phyloP scores from a whole-genome alignment of 2,113 vertebrate genomes.

The Spheniscus mendiculus region DNA sequence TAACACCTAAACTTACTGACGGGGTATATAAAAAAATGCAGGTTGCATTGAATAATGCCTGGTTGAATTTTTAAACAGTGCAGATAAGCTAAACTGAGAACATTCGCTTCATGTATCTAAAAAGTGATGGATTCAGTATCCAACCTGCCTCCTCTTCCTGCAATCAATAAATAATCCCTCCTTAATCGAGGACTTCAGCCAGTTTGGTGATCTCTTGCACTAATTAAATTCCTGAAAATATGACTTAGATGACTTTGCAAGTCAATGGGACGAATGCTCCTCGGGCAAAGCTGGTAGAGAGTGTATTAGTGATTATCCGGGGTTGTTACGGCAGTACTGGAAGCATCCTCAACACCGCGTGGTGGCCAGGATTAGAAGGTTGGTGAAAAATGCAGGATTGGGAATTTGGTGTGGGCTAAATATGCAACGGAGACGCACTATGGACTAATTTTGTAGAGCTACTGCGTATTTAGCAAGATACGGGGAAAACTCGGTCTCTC shows the following conservation, averaged over 20 bases:
- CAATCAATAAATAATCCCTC: not conserved
- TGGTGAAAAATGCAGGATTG: rapidly evolving
- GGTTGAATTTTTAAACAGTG: not conserved
- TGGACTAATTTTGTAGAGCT: rapidly evolving
- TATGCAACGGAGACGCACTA: rapidly evolving
- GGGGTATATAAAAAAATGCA: not conserved
- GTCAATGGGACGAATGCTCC: not conserved
- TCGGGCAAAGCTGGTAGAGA: not conserved
- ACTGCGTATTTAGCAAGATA: rapidly evolving
- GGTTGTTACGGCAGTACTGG: rapidly evolving
- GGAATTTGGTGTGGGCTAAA: not conserved
- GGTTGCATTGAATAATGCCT: not conserved
- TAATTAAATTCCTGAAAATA: not conserved
- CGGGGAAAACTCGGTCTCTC: rapidly evolving
- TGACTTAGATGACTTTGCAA: not conserved
- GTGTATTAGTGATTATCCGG: rapidly evolving
- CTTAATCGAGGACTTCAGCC: not conserved
- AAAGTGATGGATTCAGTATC: not conserved
- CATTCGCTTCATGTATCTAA: not conserved
- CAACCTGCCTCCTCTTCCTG: not conserved
- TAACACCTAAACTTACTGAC: not conserved
- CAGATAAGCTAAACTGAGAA: not conserved
- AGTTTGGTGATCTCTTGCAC: not conserved
- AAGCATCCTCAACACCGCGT: rapidly evolving
- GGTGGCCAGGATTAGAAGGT: rapidly evolving